Evolutionary conservation across 2,888 invertebrate species (phyloP), one percentile per base, ranked within the genome.

Genomic region (Eupithecia abbreviata): DNA sequence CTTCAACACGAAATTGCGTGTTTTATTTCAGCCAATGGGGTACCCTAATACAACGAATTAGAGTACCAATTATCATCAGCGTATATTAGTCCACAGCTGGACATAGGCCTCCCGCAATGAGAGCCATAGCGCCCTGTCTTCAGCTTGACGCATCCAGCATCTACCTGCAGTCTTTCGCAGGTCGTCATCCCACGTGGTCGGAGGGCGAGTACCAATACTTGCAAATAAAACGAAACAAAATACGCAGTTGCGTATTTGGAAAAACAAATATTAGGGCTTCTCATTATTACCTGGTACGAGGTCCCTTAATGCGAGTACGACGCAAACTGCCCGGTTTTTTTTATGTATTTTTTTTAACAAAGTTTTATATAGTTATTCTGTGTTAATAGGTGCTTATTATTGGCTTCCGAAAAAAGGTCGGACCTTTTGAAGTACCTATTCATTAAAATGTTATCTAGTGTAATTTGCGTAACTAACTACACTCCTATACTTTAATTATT

Each of bases 381-480:
- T 55, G 15, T 4, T 49, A 13, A 47, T 3, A 49, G 4, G 55
- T 58, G 9, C 58, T 18, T 58, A 30, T 62, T 12, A 30, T 12
- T 12, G 62, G 12, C 10, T 30, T 10, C 58, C 18, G 58, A 58
- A 58, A 30, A 30, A 30, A 10, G 10, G 10, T 30, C 55, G 18
- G 30, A 30, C 10, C 62, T 30, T 62, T 55, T 18, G 2, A 30
- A 12, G 62, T 62, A 62, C 18, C 9, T 2, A 0, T 1, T 55
- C n/a, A 62, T 62, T 62, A 12, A 62, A 62, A 62, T 62, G 47
- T 30, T 45, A 58, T 58, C 55, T 58, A 13, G 69, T 69, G 18
- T 49, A 69, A 69, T 74, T 65, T 74, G 62, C 74, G 69, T 62
- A 70, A 74, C 47, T 66, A 42, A 18, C 43, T n/a, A n/a, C n/a